These are phyloP conservation scores for Miniopterus natalensis DNA, from an alignment of 2,113 vertebrate species.

Conservation along the genomic window DNA sequence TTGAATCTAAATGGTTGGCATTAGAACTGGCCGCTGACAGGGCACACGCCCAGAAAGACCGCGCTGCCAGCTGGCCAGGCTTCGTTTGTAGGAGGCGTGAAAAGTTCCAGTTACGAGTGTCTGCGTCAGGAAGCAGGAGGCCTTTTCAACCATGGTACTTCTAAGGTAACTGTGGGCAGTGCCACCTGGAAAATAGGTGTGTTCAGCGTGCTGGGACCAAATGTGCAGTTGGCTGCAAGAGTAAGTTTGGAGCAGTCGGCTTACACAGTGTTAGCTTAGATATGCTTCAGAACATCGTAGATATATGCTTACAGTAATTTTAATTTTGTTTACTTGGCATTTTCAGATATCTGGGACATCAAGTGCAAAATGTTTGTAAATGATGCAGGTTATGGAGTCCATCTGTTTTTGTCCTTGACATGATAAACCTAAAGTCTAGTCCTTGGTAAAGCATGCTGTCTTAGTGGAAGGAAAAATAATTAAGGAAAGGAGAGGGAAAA, in stretches of 20 bases:
- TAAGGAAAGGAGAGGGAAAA: neutral
- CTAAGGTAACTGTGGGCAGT: conserved; percentile 40
- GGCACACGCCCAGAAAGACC: neutral
- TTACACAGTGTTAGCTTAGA: neutral
- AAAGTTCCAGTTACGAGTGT: conserved; percentile 45
- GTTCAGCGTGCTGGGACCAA: neutral
- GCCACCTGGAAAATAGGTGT: conserved; percentile 30
- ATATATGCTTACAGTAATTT: neutral
- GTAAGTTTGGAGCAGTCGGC: neutral
- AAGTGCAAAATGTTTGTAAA: neutral
- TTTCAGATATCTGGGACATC: neutral
- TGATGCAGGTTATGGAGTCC: neutral
- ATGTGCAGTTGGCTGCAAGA: neutral
- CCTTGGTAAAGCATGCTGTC: conserved; percentile 4
- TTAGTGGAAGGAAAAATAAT: neutral
- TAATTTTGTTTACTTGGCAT: conserved; percentile 13
- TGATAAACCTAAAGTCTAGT: conserved; percentile 8
- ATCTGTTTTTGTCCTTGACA: conserved; percentile 29
- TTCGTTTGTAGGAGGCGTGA: conserved; percentile 7
- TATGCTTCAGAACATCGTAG: neutral
- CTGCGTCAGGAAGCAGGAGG: conserved; percentile 23
- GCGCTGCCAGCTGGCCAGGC: neutral
- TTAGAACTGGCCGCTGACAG: neutral
- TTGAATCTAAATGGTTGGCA: neutral
- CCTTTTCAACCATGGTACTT: neutral